A percentile compares a stretch with the other conserved stretches of the same genome.
phyloP scores from a whole-genome alignment of 2,797 vertebrate species.

The Sandelia bainsii region DNA sequence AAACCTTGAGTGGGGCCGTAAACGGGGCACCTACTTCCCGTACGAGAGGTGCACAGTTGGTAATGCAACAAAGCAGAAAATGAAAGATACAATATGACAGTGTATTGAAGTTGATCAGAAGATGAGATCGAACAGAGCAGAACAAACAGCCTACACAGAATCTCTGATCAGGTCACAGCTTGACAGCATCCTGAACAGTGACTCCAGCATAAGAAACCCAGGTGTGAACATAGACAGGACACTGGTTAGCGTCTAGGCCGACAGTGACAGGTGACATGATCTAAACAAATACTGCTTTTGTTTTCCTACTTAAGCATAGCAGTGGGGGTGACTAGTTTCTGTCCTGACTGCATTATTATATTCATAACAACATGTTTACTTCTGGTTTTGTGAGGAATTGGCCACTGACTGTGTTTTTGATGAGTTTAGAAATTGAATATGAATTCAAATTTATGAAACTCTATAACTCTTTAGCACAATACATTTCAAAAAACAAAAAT shows the following conservation, averaged over 20 bases:
- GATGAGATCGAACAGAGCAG: slow-evolving; percentile 5
- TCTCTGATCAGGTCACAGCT: slow-evolving; percentile 17
- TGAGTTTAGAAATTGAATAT: not conserved
- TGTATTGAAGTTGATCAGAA: not conserved
- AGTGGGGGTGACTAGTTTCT: not conserved
- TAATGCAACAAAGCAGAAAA: slow-evolving; percentile 20
- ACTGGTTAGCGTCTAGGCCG: not conserved
- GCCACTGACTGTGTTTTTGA: not conserved
- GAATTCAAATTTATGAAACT: not conserved
- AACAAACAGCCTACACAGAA: slow-evolving; percentile 4
- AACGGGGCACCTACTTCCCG: not conserved
- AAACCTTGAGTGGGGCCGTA: slow-evolving; percentile 1
- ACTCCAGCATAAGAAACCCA: not conserved
- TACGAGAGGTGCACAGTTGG: slow-evolving; percentile 9
- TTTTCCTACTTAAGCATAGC: not conserved
- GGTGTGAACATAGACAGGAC: not conserved
- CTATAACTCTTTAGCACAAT: not conserved
- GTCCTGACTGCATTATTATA: not conserved
- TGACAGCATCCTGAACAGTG: not conserved
- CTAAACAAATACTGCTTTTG: not conserved
- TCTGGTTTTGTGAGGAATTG: not conserved
- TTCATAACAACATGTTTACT: not conserved
- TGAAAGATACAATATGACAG: slow-evolving; percentile 22
- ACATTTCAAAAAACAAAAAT: not conserved
- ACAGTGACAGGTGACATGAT: not conserved